Percentiles rank a stretch among this genome's conserved stretches.
Conservation (phyloP, 1,140 invertebrate genomes). For the Ectropis grisescens region DNA sequence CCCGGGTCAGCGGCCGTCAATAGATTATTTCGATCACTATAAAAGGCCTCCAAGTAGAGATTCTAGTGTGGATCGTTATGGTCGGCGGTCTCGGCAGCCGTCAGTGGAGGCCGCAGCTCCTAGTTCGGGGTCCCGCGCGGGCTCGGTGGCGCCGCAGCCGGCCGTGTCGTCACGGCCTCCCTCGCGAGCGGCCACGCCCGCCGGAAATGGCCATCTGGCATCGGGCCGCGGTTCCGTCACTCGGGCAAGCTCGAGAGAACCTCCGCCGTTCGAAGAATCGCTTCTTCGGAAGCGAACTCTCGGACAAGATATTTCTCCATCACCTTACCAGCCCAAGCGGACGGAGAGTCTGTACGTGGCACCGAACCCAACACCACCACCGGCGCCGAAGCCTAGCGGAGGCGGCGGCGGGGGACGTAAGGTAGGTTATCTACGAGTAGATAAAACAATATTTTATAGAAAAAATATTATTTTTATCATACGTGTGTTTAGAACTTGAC, state of each 20-base stretch:
- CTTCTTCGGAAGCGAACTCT: conserved; percentile 82
- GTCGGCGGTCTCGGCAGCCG: conserved; percentile 79
- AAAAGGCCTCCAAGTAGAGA: conserved; percentile 90
- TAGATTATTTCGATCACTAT: conserved; percentile 92
- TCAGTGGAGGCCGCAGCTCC: conserved; percentile 75
- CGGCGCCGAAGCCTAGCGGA: conserved; percentile 57
- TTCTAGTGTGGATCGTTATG: conserved; percentile 87
- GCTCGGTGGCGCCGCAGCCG: conserved; percentile 67
- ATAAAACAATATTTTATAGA: too few species aligned
- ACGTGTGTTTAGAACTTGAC: too few species aligned
- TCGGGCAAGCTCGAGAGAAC: conserved; percentile 56
- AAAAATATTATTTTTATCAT: too few species aligned
- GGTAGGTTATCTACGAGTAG: too few species aligned
- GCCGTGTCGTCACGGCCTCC: conserved; percentile 41
- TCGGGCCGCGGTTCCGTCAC: conserved; percentile 62
- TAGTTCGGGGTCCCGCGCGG: conserved; percentile 30
- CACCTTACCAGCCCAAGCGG: conserved; percentile 86
- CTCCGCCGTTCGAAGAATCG: conserved; percentile 83
- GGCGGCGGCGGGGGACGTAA: conserved; percentile 56
- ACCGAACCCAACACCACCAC: conserved; percentile 65
- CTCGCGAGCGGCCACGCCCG: conserved; percentile 49
- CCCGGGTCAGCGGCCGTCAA: conserved; percentile 71
- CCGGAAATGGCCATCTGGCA: conserved; percentile 68
- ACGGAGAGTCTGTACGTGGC: conserved; percentile 86
- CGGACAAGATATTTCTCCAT: conserved; percentile 89